Evolutionary conservation across 2,797 vertebrate species (phyloP).

Genomic region (Takifugu rubripes): DNA sequence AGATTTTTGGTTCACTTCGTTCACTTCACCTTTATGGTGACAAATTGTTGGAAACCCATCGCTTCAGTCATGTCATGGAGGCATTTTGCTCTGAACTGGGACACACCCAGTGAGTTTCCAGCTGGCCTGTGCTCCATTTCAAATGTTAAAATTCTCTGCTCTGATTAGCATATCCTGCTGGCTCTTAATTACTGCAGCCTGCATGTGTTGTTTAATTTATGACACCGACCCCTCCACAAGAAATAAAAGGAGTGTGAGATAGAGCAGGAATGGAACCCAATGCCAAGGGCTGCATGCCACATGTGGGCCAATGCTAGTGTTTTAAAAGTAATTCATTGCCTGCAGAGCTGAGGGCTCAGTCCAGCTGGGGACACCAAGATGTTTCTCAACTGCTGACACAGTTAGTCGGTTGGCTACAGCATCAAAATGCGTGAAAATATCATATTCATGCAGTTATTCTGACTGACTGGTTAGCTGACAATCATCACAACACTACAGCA

Average conservation of each 20-base stretch:
- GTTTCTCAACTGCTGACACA: slow-evolving; percentile 44
- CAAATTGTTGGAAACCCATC: slow-evolving; percentile 25
- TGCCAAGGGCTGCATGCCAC: slow-evolving; percentile 57
- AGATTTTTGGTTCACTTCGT: slow-evolving; percentile 24
- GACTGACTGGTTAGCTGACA: too few species aligned
- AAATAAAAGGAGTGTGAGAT: slow-evolving; percentile 34
- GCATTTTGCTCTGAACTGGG: slow-evolving; percentile 20
- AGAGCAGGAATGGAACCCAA: slow-evolving; percentile 51
- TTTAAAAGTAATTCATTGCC: slow-evolving; percentile 18
- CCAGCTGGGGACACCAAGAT: slow-evolving; percentile 28
- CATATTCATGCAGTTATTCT: too few species aligned
- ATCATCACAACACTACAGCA: too few species aligned
- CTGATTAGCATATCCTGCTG: slow-evolving; percentile 58
- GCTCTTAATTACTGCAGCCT: slow-evolving; percentile 59
- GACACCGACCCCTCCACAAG: slow-evolving; percentile 52
- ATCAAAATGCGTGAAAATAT: too few species aligned
- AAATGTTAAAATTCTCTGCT: slow-evolving; percentile 21
- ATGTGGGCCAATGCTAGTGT: slow-evolving; percentile 47
- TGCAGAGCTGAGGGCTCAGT: slow-evolving; percentile 36
- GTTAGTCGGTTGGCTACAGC: slow-evolving; percentile 1
- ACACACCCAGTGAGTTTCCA: slow-evolving; percentile 27
- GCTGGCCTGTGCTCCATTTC: slow-evolving; percentile 25
- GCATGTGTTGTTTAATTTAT: slow-evolving; percentile 68
- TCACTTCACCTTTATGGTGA: slow-evolving; percentile 1
- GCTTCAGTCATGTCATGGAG: slow-evolving; percentile 31